These are phyloP conservation scores for Whitmania pigra DNA, from an alignment of 1,140 invertebrate genomes.

Conservation along the genomic window DNA sequence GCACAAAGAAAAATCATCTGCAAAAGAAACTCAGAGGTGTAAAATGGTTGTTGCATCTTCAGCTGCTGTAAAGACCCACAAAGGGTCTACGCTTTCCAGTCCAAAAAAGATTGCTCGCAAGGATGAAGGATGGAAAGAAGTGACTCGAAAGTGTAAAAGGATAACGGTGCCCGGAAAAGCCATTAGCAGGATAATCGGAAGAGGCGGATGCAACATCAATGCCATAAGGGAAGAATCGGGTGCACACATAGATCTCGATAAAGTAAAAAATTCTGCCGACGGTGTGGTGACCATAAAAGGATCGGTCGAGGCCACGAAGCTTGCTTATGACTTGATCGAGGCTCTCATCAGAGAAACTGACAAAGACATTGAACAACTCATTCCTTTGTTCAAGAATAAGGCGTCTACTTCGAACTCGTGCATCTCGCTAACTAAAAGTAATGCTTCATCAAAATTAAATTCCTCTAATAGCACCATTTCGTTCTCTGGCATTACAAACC, in stretches of 20 bases:
- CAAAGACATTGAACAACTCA: slow-evolving; percentile 70
- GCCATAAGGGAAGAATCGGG: slow-evolving; percentile 83
- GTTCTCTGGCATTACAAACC: neutral
- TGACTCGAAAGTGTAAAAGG: slow-evolving; percentile 57
- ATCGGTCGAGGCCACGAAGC: slow-evolving; percentile 73
- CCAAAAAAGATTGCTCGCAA: slow-evolving; percentile 56
- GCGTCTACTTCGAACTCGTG: slow-evolving; percentile 12
- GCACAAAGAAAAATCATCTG: too few species aligned
- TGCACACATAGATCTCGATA: slow-evolving; percentile 93
- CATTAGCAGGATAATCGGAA: slow-evolving; percentile 85
- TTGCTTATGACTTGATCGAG: slow-evolving; percentile 71
- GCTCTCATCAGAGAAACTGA: slow-evolving; percentile 82
- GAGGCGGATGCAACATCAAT: slow-evolving; percentile 91
- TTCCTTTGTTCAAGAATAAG: slow-evolving; percentile 51
- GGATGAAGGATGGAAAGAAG: slow-evolving; percentile 94
- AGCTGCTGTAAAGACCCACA: neutral
- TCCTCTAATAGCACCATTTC: slow-evolving; percentile 20
- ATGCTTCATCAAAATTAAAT: slow-evolving; percentile 7
- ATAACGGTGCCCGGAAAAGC: slow-evolving; percentile 69
- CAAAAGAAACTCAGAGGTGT: too few species aligned
- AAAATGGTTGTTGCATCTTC: too few species aligned
- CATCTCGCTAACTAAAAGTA: slow-evolving; percentile 16
- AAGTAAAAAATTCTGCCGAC: slow-evolving; percentile 83
- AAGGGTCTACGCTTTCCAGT: slow-evolving; percentile 39
- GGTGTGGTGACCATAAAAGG: slow-evolving; percentile 86